These are phyloP conservation scores for Drosophila teissieri DNA, from an alignment of 1,140 invertebrate species.

Conservation along the genomic window DNA sequence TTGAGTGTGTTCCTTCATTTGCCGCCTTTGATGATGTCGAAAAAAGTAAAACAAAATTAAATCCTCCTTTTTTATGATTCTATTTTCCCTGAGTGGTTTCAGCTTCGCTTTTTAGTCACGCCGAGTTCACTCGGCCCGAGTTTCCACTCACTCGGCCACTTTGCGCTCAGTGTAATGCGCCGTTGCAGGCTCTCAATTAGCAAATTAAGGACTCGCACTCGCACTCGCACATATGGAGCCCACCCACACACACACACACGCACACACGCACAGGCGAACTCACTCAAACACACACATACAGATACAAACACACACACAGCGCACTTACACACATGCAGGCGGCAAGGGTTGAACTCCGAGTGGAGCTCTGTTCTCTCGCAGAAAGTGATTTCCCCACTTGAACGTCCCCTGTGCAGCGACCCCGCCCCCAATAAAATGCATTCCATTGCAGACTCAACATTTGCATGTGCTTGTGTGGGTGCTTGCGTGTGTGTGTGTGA, in stretches of 20 bases:
- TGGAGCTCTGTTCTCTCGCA: conserved; percentile 28
- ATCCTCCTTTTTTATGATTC: conserved; percentile 8
- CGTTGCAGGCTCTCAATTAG: conserved; percentile 78
- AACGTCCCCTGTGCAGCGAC: conserved; percentile 15
- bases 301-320: neutral
- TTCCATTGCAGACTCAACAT: conserved; percentile 31
- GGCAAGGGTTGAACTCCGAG: conserved; percentile 35
- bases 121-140: conserved; percentile 22
- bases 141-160: conserved; percentile 19
- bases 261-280: neutral
- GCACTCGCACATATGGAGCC: conserved; percentile 24
- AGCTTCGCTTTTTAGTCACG: neutral
- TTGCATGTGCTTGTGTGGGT: neutral
- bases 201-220: conserved; percentile 63
- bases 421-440: conserved; percentile 42
- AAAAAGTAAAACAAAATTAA: conserved; percentile 3
- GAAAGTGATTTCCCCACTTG: conserved; percentile 17
- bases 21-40: conserved; percentile 50
- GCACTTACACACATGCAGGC: neutral
- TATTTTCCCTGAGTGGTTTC: conserved; percentile 12
- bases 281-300: neutral
- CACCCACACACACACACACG: neutral
- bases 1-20: conserved; percentile 31
- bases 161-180: conserved; percentile 36
- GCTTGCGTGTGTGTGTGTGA: conserved; percentile 8